These are phyloP conservation scores for Phaetusa simplex DNA, from an alignment of 2,113 vertebrate species.

Conservation along the genomic window DNA sequence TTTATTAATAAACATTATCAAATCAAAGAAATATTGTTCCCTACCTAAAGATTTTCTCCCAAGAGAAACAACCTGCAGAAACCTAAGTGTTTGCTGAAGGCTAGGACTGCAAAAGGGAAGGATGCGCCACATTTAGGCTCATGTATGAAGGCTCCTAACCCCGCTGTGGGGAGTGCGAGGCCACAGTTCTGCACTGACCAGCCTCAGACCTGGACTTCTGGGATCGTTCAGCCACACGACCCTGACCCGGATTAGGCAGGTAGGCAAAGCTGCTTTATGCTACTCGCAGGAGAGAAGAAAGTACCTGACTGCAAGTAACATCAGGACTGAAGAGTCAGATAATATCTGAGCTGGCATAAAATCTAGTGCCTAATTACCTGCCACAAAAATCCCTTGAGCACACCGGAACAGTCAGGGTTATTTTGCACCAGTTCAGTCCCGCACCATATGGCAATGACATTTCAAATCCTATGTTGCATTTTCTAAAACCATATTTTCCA, in stretches of 20 bases:
- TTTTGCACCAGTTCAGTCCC: neutral
- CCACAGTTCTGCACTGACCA: neutral
- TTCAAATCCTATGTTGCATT: neutral
- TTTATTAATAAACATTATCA: neutral
- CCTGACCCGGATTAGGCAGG: neutral
- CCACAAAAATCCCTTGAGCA: neutral
- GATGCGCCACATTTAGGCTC: neutral
- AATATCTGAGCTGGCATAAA: neutral
- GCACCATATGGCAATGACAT: neutral
- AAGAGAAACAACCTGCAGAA: neutral
- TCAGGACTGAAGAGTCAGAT: neutral
- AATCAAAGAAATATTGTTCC: neutral
- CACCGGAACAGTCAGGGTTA: neutral
- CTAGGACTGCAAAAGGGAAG: neutral
- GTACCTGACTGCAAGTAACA: neutral
- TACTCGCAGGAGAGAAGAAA: neutral
- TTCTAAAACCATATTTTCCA: conserved; percentile 13
- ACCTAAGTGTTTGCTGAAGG: neutral
- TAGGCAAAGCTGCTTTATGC: neutral
- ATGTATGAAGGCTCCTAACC: neutral
- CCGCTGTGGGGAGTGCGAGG: neutral
- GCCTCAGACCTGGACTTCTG: neutral
- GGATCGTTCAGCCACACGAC: neutral
- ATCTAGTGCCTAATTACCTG: neutral
- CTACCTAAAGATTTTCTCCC: neutral